Evolutionary conservation across 2,888 invertebrate genomes (phyloP), one percentile per base, ranked within the genome.

Genomic region (Smittia aterrima): DNA sequence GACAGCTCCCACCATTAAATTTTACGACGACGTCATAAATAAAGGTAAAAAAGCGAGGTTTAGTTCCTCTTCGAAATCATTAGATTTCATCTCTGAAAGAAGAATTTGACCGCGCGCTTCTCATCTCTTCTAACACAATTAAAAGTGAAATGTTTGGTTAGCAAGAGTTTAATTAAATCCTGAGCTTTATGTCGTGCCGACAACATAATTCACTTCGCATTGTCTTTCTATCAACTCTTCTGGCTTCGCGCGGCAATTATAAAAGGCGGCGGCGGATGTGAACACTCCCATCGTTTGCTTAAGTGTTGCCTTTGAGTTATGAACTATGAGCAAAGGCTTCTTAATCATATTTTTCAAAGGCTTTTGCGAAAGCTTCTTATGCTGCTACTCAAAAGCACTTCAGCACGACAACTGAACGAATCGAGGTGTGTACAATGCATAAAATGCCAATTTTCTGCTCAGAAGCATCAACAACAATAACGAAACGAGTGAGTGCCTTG

Each of bases 1-100:
- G 72, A 72, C 58, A 24, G 58, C 22, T 62, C 20, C 58, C 25
- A 40, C 54, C 62, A 72, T 58, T 40, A 62, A 62, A 40, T 62
- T 72, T 62, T 62, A 72, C 72, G 72, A 64, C 27, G 32, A 54
- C 27, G 72, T 40, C 72, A 72, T 72, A 72, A 72, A 72, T 72
- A 62, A 70, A 72, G 62, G 62, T 24, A 18, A 53, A 62, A 71
- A 62, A 71, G 70, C 70, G 13, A 58, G 22, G 27, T 40, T 72
- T 72, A 72, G 58, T 72, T 72, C 72, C 62, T 32, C n/a, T n/a
- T 40, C 40, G 72, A 20, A 58, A 72, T 62, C 72, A 53, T 72
- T 24, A n/a, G 18, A 24, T 7, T 72, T 40, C 54, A 41, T 27
- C 24, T 18, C 58, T 2, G 47, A n/a, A 47, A n/a, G 47, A 58